Percentiles rank a stretch among this genome's conserved stretches.
These are phyloP conservation scores for Labrus mixtus DNA, from an alignment of 2,113 vertebrate species.

Conservation along the genomic window DNA sequence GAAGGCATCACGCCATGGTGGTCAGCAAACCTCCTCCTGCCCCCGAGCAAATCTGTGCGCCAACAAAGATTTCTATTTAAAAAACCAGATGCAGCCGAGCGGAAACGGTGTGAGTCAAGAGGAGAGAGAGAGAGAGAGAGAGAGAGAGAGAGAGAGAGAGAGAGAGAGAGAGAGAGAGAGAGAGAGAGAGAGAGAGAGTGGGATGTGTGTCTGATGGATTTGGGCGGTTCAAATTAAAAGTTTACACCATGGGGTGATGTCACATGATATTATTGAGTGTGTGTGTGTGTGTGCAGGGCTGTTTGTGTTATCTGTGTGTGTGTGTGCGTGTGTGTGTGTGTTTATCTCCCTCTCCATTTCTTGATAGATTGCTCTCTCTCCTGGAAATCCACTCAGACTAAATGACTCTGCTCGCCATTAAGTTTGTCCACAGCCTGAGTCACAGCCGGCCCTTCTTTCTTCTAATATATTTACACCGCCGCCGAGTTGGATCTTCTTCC, in stretches of 20 bases:
- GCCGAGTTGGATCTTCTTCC: constrained; percentile 19
- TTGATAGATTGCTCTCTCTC: constrained; percentile 62
- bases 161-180: neutral
- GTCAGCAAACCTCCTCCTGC: constrained; percentile 38
- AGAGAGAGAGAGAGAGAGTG: constrained; percentile 1
- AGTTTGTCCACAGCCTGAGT: constrained; percentile 57
- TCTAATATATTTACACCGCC: constrained; percentile 33
- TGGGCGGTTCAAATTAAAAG: constrained; percentile 63
- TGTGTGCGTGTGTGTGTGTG: constrained; percentile 17
- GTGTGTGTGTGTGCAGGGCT: constrained; percentile 21
- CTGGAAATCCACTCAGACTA: constrained; percentile 66
- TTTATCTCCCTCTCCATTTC: constrained; percentile 27
- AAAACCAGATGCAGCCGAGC: constrained; percentile 50
- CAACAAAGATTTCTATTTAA: constrained; percentile 57
- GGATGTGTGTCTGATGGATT: constrained; percentile 49
- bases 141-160: neutral
- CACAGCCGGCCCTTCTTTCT: constrained; percentile 22
- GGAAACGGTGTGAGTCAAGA: constrained; percentile 48
- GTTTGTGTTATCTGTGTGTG: constrained; percentile 21
- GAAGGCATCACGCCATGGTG: constrained; percentile 59
- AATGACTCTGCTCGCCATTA: constrained; percentile 64
- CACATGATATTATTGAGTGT: constrained; percentile 20
- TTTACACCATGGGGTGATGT: constrained; percentile 51
- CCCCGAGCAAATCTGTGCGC: constrained; percentile 52
- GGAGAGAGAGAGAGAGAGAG: neutral